Base-by-base conservation (phyloP, 2,888 invertebrate genomes). In the Tanypteryx hageni region DNA sequence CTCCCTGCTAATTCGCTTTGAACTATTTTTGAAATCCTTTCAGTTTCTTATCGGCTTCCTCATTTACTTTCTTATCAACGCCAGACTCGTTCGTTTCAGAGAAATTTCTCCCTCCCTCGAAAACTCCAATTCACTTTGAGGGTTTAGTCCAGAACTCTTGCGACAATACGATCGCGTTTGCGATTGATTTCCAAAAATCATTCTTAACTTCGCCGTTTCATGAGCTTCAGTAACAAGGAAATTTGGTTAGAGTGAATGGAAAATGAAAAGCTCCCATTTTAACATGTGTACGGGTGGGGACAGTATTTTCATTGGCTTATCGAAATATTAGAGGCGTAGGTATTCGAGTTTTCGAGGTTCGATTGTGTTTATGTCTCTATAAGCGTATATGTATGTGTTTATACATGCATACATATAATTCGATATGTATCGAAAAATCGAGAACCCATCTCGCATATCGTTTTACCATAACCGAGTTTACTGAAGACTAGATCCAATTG, bases 51-150 rank as follows among this genome's bases (percentile, higher is more conserved):
- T 76, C 76, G 27, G 76, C 22, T 13, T 76, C 76, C 76, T 22
- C 22, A 76, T 76, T 76, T 76, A 22, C 22, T 76, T 76, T 27
- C 76, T 76, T 76, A 76, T 76, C 76, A 27, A 76, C 76, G 76
- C 76, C 76, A 76, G 76, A 11, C 76, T 76, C 76, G 76, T 11
- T 76, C 76, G 13, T 76, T 27, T 27, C 0, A 10, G 22, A 27
- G 1, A 76, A 76, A 22, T 76, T 27, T 76, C 76, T 76, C 68
- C 18, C 7, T 44, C 44, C 44, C 44, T 44, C 5, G 44, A 76
- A 76, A 13, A 22, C 22, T 76, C 76, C 22, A 22, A 76, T 76
- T 76, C 76, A 76, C 27, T 76, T 76, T 22, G 27, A 76, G 76
- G 76, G 22, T 76, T 76, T 76, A 27, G 22, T 22, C 27, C 76